Evolutionary conservation across 2,113 vertebrate genomes (phyloP), one percentile per base, ranked within the genome.

Genomic region (Thinocorus orbignyianus): DNA sequence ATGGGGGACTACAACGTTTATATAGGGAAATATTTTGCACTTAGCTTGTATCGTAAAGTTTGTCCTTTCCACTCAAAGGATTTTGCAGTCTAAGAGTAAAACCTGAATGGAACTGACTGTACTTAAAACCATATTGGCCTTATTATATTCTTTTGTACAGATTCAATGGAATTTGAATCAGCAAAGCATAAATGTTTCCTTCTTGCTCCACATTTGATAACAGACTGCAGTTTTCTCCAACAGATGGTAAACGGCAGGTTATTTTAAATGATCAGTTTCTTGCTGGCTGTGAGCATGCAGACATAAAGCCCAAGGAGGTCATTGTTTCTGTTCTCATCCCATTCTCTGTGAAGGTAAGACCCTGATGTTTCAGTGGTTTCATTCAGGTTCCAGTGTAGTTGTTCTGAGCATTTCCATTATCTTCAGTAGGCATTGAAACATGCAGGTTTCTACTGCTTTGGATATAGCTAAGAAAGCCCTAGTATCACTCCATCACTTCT

Each of bases 291-390:
- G 97, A 98, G 3, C 97, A 98, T 93, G 98, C 98, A 41, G 28
- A 90, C 46, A 88, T 99, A 86, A 97, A 96, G 49, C 90, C 97
- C 1, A 97, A 97, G 18, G 98, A 99, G 57, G 60, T 99, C 6
- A 64, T 98, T 7, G 12, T 98, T 44, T 98, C 98, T 3, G 97
- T 99, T 88, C 97, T 97, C 60, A 98, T 99, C 81, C 98, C 98
- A 3, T 96, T 98, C 62, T 97, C 98, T 49, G 68, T 86, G 91
- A 97, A 97, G 97, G 98, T 99, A 92, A 91, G 79, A 69, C 5
- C 15, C 8, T 0, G 0, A 6, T 30, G 30, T 58, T 82, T 70
- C 44, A 70, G 23, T 61, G 55, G 41, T 66, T 88, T 74, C 12
- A 41, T 70, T 70, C 25, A 24, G 11, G 51, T 88, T 49, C 60